phyloP scores from a whole-genome alignment of 1,140 invertebrate species.

The Drosophila equinoxialis region DNA sequence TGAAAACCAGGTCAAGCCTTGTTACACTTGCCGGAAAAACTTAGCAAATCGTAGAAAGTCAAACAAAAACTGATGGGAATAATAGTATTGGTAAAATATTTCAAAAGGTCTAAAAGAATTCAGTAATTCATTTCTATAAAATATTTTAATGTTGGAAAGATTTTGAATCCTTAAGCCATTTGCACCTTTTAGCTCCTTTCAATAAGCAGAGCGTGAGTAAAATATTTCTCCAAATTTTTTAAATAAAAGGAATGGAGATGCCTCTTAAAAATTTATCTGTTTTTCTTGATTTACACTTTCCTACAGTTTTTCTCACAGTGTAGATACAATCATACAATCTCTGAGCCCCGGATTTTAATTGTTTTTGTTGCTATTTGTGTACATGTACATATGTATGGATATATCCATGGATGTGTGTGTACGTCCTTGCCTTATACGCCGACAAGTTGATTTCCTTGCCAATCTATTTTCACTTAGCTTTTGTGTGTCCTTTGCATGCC shows the following conservation, averaged over 20 bases:
- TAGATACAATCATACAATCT: conserved; percentile 15
- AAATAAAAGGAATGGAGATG: too few species aligned
- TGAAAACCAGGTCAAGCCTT: conserved; percentile 54
- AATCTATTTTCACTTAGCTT: conserved; percentile 35
- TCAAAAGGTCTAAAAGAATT: too few species aligned
- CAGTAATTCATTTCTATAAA: too few species aligned
- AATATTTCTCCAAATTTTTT: too few species aligned
- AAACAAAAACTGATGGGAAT: background rate
- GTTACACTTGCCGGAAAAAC: background rate
- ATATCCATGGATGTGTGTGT: conserved; percentile 1
- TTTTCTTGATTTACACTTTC: too few species aligned
- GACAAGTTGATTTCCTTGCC: conserved; percentile 77
- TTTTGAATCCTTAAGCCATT: too few species aligned
- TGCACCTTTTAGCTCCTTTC: too few species aligned
- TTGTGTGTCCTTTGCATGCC: conserved; percentile 38
- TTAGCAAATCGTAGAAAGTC: background rate
- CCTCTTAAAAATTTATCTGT: too few species aligned
- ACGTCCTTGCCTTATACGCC: conserved; percentile 48
- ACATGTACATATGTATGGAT: conserved; percentile 31
- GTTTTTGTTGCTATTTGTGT: conserved; percentile 20
- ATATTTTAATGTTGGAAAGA: too few species aligned
- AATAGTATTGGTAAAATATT: too few species aligned
- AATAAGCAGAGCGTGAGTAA: too few species aligned
- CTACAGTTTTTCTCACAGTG: background rate
- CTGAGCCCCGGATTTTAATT: conserved; percentile 62